Base-by-base conservation (phyloP, 2,888 invertebrate species). In the Terebella lapidaria region DNA sequence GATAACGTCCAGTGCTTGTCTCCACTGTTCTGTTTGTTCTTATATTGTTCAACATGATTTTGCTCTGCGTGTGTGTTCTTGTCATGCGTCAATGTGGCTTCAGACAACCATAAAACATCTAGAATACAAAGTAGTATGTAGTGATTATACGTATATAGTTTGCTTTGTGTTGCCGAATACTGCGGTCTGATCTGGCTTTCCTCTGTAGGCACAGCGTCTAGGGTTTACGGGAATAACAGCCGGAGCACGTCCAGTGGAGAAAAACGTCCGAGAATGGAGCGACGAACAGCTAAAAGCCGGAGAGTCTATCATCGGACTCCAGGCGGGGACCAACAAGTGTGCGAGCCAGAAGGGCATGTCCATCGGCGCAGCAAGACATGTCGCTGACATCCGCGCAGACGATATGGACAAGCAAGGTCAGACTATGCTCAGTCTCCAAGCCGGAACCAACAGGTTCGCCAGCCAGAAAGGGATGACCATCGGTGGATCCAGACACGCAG, bases 201-300 rank as follows among this genome's bases (percentile, higher is more conserved):
- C 18, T 28, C 1, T 42, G 22, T 54, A 63, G 63, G 57, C 54
- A n/a, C 79, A 80, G 64, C 67, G 78, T 53, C 63, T 74, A 63
- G 67, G 69, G 4, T 78, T 76, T 67, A 67, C 71, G 24, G 79
- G 77, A 20, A 72, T 74, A 24, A 70, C 72, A 3, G 74, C 74
- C 54, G 80, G 80, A n/a, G 68, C 77, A 2, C 76, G 73, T 59
- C 79, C 80, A n/a, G 69, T 74, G 18, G 74, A 72, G 62, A 69
- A 70, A 59, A 71, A 75, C 64, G 58, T 64, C 28, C 69, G 74
- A 28, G 64, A 75, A 29, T 80, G 77, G 65, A 71, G 76, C 18
- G 70, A 71, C 25, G 78, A 76, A 58, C 77, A 79, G 67, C 53
- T 67, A 35, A 63, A 57, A 24, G 67, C 65, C 45, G 74, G 76